These are phyloP conservation scores for Oscheius onirici DNA, from an alignment of 2,888 invertebrate species.

Conservation along the genomic window DNA sequence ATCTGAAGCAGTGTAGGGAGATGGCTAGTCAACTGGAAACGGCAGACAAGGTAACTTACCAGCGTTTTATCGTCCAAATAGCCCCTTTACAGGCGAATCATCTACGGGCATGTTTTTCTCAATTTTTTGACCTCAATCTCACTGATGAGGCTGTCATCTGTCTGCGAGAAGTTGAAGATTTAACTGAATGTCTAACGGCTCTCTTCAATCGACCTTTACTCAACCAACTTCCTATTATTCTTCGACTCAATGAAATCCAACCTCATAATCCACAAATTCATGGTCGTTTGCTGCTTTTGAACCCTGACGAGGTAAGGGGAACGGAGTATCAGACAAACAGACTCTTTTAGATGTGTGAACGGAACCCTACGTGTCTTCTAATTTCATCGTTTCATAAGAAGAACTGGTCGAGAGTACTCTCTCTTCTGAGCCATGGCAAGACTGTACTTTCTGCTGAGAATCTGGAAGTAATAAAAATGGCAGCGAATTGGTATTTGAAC, in stretches of 20 bases:
- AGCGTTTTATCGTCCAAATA: not conserved
- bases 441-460: not conserved
- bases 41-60: not conserved
- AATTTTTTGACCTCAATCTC: not conserved
- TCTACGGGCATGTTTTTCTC: not conserved
- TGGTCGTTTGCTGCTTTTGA: slow-evolving; percentile 3
- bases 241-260: not conserved
- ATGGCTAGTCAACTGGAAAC: not conserved
- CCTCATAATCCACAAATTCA: not conserved
- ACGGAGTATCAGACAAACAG: not conserved
- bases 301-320: not conserved
- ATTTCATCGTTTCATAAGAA: not conserved
- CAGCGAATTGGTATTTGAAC: not conserved
- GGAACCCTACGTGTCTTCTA: not conserved
- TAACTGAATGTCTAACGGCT: not conserved
- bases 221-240: slow-evolving; percentile 9
- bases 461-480: slow-evolving; percentile 14
- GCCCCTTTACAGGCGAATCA: not conserved
- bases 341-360: slow-evolving; percentile 3
- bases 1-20: not conserved
- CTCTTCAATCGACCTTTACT: slow-evolving; percentile 2
- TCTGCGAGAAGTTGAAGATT: not conserved
- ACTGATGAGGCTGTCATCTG: slow-evolving; percentile 8
- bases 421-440: not conserved
- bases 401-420: not conserved